These are phyloP conservation scores for Ormyrus rosae DNA, from an alignment of 2,888 invertebrate species.

Conservation along the genomic window DNA sequence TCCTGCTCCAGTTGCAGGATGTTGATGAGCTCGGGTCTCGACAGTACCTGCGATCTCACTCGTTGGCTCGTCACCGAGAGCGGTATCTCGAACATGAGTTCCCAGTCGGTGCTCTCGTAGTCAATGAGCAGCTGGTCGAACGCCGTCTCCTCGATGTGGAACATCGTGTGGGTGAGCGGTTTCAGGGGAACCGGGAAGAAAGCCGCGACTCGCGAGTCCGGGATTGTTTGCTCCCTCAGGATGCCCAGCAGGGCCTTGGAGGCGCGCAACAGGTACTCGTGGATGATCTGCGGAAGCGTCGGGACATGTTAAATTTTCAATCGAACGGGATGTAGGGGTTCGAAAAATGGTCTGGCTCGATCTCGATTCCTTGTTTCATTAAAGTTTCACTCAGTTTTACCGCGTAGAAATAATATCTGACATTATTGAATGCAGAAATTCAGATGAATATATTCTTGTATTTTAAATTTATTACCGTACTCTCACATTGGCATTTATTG, in stretches of 20 bases:
- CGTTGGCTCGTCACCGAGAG: conserved; percentile 76
- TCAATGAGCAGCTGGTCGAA: conserved; percentile 83
- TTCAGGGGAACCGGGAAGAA: conserved; percentile 59
- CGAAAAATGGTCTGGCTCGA: no score
- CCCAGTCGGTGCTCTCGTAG: conserved; percentile 77
- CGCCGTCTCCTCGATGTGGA: conserved; percentile 84
- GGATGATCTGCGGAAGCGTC: conserved; percentile 78
- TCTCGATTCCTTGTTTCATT: no score
- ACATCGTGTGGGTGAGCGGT: conserved; percentile 85
- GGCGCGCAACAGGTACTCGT: conserved; percentile 84
- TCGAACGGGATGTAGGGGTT: no score
- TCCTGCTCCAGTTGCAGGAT: conserved; percentile 65
- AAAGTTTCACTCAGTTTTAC: no score
- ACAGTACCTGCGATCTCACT: conserved; percentile 76
- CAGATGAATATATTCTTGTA: no score
- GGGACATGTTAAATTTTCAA: no score
- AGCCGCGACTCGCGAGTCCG: conserved; percentile 27
- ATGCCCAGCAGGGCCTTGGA: conserved; percentile 81
- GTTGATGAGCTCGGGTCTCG: conserved; percentile 77
- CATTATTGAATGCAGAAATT: no score
- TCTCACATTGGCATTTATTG: no score
- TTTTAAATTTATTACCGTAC: no score
- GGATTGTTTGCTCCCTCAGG: conserved; percentile 69
- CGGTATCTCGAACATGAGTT: conserved; percentile 75
- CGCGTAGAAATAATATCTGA: no score